A percentile compares a stretch with the other conserved stretches of the same genome.
phyloP scores from a whole-genome alignment of 2,113 vertebrate species.

The Rhineura floridana region DNA sequence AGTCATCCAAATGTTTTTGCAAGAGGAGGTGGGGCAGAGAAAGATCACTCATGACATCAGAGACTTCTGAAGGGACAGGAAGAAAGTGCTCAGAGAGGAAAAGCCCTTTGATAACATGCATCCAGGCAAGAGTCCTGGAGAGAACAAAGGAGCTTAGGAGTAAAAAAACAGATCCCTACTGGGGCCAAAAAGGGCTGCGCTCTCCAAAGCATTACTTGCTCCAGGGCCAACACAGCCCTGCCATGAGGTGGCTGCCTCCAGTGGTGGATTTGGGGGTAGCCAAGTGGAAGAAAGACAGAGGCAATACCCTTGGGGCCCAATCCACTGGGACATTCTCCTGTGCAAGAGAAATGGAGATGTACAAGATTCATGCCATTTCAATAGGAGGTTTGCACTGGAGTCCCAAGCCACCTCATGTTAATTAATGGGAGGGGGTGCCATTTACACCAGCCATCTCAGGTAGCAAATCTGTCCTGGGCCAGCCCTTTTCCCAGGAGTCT shows the following conservation, averaged over 20 bases:
- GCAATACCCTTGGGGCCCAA: accelerated
- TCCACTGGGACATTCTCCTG: neutral
- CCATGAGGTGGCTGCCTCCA: neutral
- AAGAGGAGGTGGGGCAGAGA: neutral
- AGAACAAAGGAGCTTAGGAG: neutral
- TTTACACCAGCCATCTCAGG: neutral
- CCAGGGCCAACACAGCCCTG: neutral
- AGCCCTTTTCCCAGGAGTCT: neutral
- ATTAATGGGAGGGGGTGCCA: neutral
- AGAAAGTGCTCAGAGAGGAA: neutral
- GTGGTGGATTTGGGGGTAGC: neutral
- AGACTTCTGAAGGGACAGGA: neutral
- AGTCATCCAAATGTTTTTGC: neutral
- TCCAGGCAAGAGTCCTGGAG: too few relatives aligned
- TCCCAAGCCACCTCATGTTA: neutral
- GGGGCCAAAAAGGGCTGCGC: accelerated
- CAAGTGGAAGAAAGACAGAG: neutral
- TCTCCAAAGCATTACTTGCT: neutral
- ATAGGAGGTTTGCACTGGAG: neutral
- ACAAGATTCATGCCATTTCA: neutral
- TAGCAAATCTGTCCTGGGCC: neutral
- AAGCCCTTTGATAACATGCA: neutral
- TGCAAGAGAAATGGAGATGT: neutral
- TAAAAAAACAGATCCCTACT: neutral
- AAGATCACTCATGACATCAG: neutral